Base-by-base conservation (phyloP, 1,140 invertebrate species). In the Musca vetustissima region DNA sequence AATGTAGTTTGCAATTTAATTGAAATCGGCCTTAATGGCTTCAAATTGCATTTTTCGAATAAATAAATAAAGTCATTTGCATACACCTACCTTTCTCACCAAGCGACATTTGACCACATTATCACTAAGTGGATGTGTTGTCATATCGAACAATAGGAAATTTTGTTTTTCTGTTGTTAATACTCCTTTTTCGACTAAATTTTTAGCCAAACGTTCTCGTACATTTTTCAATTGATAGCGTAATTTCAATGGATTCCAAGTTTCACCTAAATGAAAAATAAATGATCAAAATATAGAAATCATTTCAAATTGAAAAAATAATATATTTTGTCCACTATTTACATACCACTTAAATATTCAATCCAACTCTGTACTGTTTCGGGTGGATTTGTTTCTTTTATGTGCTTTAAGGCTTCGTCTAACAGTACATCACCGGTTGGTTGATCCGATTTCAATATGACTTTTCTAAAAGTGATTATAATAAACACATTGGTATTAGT, bases 81-180 rank as follows among this genome's bases (percentile, higher is more conserved):
- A n/a, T n/a, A 9, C 3, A 49, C 70, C 75, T 83, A 95, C 93
- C 89, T 97, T 98, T 88, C 98, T 98, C 48, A 99, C 95, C 72
- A 99, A 88, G 75, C 97, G 92, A 74, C 92, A 93, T 87, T 99
- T 99, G n/a, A 95, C 91, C 72, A 92, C 88, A 85, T 94, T 94
- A 84, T 99, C 97, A 65, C 94, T 96, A 49, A 99, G 87, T 47
- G 98, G 98, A 89, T 99, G 98, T 73, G 98, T 99, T 24, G 98
- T 99, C 97, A 99, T 99, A 87, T 99, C 98, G 86, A 99, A 99
- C 19, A 99, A 85, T 72, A 99, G 86, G 85, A 99, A 99, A 85
- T 99, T 99, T 85, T 99, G 98, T 87, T 99, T 99, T 85, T 99
- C 98, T 65, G 98, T 99, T 57, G 97, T 98, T 70, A 99, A 88